Conservation (phyloP, 2,888 invertebrate species). For the Zelleria hepariella region DNA sequence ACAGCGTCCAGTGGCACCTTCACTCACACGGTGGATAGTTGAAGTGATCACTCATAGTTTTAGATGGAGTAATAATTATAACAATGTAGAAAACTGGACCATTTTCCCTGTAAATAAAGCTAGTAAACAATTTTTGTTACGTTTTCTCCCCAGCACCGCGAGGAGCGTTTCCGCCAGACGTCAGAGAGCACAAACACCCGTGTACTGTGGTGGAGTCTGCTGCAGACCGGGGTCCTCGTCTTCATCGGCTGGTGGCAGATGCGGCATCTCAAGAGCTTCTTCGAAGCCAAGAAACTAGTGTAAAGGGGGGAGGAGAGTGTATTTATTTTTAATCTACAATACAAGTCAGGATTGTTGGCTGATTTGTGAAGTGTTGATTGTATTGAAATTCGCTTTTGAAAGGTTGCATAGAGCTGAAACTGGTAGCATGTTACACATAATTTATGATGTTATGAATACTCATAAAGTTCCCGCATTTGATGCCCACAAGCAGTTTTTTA, state of each 20-base stretch:
- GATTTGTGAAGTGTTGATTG: too few relatives aligned
- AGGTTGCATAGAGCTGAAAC: too few relatives aligned
- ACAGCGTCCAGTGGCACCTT: too few relatives aligned
- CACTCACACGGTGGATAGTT: too few relatives aligned
- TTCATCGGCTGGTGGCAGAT: constrained; percentile 99
- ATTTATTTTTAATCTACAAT: constrained; percentile 18
- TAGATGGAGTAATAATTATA: too few relatives aligned
- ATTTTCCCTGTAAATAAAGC: neutral
- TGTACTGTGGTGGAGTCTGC: constrained; percentile 97
- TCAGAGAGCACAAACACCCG: constrained; percentile 97
- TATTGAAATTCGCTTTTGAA: too few relatives aligned
- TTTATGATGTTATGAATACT: too few relatives aligned
- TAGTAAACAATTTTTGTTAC: neutral
- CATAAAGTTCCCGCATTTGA: too few relatives aligned
- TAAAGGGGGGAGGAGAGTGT: constrained; percentile 49
- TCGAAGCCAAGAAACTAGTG: constrained; percentile 99
- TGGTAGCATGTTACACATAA: too few relatives aligned
- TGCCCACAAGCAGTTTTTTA: too few relatives aligned
- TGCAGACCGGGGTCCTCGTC: constrained; percentile 91
- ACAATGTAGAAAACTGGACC: neutral
- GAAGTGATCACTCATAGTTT: neutral
- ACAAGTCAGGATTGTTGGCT: too few relatives aligned
- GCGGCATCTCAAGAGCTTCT: constrained; percentile 98
- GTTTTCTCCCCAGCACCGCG: constrained; percentile 82
- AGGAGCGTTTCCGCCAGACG: constrained; percentile 97